Evolutionary conservation across 2,113 vertebrate genomes (phyloP), one percentile per base, ranked within the genome.

Genomic region (Halichoerus grypus): DNA sequence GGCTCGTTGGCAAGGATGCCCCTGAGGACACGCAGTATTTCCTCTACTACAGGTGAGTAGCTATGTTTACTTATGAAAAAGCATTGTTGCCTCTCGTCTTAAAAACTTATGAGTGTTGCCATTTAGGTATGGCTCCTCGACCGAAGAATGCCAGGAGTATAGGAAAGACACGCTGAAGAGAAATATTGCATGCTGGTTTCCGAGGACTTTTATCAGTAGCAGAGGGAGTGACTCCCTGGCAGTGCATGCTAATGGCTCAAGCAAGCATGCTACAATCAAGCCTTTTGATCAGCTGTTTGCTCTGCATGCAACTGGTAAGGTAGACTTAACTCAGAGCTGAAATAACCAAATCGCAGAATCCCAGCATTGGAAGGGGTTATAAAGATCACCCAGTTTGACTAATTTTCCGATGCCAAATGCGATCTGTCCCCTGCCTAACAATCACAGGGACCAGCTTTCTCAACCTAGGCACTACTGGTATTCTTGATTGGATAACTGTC

Each of bases 31-130:
- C 98, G 0, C 3, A 97, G 31, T 99, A 99, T 65, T 98, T 98
- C 90, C 96, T 99, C 0, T 99, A 98, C 79, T 99, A 99, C 72
- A 99, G 99, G 99, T 99, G 71, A 80, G 98, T 96, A 24, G 24
- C 85, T 91, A 11, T 72, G 88, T 96, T 87, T 21, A n/a, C 61
- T 39, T 69, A 74, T 31, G 42, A 5, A 80, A 91, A 57, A n/a
- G 33, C 2, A 1, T 7, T 0, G 6, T 89, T 83, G 42, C 79
- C 59, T 95, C 21, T 1, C 28, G 16, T 19, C 5, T 74, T 85
- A 53, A 65, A 14, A 22, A 31, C 97, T 98, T 82, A 98, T 5
- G 15, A 69, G 15, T n/a, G 0, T 63, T 96, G 79, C 71, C 2
- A 89, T 98, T 77, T 46, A 99, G 99, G 97, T 99, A 98, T 7